Conservation (phyloP, 2,113 vertebrate genomes). For the Xyliphius kryptos region DNA sequence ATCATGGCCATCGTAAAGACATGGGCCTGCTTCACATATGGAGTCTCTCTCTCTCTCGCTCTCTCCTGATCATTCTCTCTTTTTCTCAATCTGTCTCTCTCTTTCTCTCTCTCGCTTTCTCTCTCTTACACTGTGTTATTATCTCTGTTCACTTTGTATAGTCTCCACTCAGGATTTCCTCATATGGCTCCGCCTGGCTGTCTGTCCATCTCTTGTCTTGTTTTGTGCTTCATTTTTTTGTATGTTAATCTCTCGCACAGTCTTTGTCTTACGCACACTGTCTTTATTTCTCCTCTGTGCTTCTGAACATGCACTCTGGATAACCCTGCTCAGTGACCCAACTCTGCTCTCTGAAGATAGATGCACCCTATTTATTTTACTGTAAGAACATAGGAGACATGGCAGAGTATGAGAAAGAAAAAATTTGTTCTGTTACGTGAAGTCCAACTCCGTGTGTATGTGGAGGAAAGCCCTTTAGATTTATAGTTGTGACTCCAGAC, state of each 20-base stretch:
- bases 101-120: conserved; percentile 17
- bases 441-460: conserved; percentile 29
- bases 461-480: conserved; percentile 31
- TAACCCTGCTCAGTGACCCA: conserved; percentile 56
- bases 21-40: conserved; percentile 41
- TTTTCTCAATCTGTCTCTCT: not conserved
- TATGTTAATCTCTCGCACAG: conserved; percentile 20
- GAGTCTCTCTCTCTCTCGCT: conserved; percentile 43
- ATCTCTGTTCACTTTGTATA: conserved; percentile 12
- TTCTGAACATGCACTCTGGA: conserved; percentile 68
- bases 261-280: conserved; percentile 31
- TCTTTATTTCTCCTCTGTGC: conserved; percentile 52
- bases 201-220: conserved; percentile 16
- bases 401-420: conserved; percentile 33
- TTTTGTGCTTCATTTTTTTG: conserved; percentile 7
- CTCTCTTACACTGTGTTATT: conserved; percentile 11
- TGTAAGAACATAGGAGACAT: conserved; percentile 37
- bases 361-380: conserved; percentile 66
- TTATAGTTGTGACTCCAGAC: conserved; percentile 35
- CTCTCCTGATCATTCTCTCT: conserved; percentile 27
- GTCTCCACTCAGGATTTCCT: conserved; percentile 40
- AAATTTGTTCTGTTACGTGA: conserved; percentile 33
- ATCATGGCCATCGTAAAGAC: conserved; percentile 55
- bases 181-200: conserved; percentile 13
- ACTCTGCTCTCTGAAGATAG: conserved; percentile 55